Percentiles rank a stretch among this genome's conserved stretches.
Evolutionary conservation across 1,140 invertebrate genomes (phyloP).

Genomic region (Thrips palmi): DNA sequence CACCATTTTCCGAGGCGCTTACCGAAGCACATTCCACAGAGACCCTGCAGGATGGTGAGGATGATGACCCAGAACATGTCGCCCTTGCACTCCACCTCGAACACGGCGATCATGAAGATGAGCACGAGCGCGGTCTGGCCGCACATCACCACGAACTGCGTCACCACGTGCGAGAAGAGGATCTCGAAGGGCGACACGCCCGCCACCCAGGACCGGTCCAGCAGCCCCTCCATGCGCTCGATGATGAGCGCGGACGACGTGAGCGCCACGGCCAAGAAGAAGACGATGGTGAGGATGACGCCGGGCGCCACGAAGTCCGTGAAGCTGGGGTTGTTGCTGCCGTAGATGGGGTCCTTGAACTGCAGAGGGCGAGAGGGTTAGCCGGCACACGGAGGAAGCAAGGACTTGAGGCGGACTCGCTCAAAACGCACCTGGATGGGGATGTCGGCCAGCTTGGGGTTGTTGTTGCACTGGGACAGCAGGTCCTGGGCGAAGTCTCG

Average conservation of each 20-base stretch:
- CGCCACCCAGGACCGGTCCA: conserved; percentile 71
- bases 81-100: conserved; percentile 62
- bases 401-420: neutral
- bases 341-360: conserved; percentile 72
- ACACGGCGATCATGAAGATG: conserved; percentile 62
- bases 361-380: conserved; percentile 25
- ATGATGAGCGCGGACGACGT: conserved; percentile 81
- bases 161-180: conserved; percentile 63
- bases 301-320: conserved; percentile 90
- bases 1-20: conserved; percentile 20
- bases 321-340: conserved; percentile 63
- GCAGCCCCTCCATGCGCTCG: conserved; percentile 71
- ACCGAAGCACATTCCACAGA: conserved; percentile 89
- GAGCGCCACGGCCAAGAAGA: conserved; percentile 82
- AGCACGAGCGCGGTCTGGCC: conserved; percentile 69
- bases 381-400: conserved; percentile 2
- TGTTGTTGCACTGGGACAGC: conserved; percentile 46
- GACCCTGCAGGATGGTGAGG: conserved; percentile 61
- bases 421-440: conserved; percentile 49
- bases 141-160: conserved; percentile 75
- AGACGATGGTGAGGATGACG: conserved; percentile 83
- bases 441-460: conserved; percentile 60
- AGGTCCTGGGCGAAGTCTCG: conserved; percentile 50
- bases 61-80: conserved; percentile 52
- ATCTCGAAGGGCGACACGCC: conserved; percentile 46